These are phyloP conservation scores for Sebastes iracundus DNA, from an alignment of 2,797 vertebrate species.

Conservation along the genomic window DNA sequence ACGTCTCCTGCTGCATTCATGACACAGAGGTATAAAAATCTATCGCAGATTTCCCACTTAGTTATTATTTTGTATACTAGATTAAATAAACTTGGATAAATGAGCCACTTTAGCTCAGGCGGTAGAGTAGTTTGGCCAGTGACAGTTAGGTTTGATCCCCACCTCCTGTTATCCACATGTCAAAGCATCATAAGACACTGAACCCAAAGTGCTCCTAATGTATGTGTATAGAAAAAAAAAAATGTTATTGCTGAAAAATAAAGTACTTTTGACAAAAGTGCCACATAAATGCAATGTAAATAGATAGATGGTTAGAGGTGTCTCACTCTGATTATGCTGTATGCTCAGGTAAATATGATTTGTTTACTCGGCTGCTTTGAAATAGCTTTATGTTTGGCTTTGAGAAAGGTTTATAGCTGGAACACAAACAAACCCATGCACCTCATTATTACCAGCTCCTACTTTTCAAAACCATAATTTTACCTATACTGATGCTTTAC, in stretches of 20 bases:
- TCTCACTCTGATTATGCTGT: background rate
- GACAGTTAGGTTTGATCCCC: background rate
- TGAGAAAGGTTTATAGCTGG: background rate
- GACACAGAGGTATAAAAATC: background rate
- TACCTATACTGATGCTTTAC: background rate
- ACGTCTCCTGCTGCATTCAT: background rate
- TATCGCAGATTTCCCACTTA: background rate
- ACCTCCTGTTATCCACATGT: too few species aligned
- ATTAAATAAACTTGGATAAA: background rate
- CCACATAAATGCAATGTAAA: background rate
- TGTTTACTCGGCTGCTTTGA: slow-evolving; percentile 10
- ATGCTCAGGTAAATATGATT: background rate
- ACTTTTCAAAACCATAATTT: background rate
- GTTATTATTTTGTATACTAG: background rate
- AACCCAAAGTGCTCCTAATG: background rate
- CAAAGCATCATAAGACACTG: background rate
- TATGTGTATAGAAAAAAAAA: background rate
- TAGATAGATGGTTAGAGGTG: background rate
- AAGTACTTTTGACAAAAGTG: background rate
- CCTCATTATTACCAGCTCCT: slow-evolving; percentile 2
- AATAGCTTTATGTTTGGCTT: background rate
- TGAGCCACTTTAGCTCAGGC: background rate
- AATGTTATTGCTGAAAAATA: background rate
- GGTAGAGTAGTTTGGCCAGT: background rate
- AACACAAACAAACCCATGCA: slow-evolving; percentile 4